Evolutionary conservation across 2,888 invertebrate species (phyloP).

Genomic region (Craniophora ligustri): DNA sequence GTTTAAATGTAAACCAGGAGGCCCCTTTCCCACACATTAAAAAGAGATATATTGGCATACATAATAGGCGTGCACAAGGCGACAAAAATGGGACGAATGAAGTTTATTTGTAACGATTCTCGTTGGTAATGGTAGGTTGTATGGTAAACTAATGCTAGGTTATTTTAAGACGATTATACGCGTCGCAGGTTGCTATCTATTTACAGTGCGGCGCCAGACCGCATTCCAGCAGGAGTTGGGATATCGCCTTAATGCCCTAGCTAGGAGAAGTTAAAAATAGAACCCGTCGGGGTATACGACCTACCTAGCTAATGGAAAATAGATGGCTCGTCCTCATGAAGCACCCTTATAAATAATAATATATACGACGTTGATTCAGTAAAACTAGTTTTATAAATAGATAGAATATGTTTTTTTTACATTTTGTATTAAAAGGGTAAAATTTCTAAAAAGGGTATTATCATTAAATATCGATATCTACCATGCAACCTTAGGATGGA

Average conservation of each 20-base stretch:
- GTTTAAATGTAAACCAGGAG: slow-evolving; percentile 5
- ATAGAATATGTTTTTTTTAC: too few relatives aligned
- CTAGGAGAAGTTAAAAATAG: slow-evolving; percentile 76
- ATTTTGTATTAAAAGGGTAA: too few relatives aligned
- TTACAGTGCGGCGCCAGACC: slow-evolving; percentile 82
- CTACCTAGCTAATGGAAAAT: slow-evolving; percentile 68
- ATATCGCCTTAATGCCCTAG: slow-evolving; percentile 79
- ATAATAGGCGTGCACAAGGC: neutral
- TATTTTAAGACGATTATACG: slow-evolving; percentile 68
- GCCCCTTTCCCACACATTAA: too few relatives aligned
- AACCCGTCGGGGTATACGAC: slow-evolving; percentile 67
- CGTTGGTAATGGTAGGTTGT: slow-evolving; percentile 34
- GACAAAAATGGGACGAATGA: neutral
- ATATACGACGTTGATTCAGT: slow-evolving; percentile 26
- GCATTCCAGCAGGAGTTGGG: slow-evolving; percentile 83
- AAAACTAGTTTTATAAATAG: too few relatives aligned
- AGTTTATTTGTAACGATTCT: slow-evolving; percentile 9
- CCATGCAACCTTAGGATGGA: too few relatives aligned
- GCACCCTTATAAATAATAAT: slow-evolving; percentile 46
- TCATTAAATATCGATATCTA: too few relatives aligned
- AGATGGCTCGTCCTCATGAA: slow-evolving; percentile 57
- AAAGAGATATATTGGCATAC: too few relatives aligned
- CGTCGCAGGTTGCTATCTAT: slow-evolving; percentile 74
- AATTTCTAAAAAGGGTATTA: too few relatives aligned
- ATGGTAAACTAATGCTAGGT: slow-evolving; percentile 50